A percentile compares a stretch with the other conserved stretches of the same genome.
These are phyloP conservation scores for Amblyopsis hoosieri DNA, from an alignment of 2,797 vertebrate genomes.

Conservation along the genomic window DNA sequence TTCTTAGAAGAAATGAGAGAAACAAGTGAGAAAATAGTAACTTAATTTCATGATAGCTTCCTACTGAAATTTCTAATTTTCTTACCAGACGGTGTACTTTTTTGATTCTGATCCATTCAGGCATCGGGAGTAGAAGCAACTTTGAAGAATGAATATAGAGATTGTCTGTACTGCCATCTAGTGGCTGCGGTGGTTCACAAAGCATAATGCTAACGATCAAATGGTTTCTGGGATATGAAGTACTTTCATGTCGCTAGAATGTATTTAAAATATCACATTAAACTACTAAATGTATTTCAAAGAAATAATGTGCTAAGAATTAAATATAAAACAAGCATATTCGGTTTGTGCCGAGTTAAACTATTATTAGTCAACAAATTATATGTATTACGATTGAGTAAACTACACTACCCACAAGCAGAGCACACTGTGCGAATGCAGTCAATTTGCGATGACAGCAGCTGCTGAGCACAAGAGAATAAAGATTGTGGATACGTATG, in stretches of 20 bases:
- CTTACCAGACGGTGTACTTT: no score
- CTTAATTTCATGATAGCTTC: no score
- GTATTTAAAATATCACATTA: background rate
- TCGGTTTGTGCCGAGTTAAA: background rate
- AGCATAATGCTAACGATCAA: background rate
- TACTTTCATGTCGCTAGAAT: background rate
- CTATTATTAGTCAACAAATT: accelerated
- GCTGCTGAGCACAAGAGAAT: conserved; percentile 44
- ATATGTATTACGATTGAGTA: accelerated
- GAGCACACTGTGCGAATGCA: conserved; percentile 23
- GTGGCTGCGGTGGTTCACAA: conserved; percentile 14
- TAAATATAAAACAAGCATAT: no score
- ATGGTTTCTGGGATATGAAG: conserved; percentile 60
- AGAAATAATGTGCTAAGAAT: no score
- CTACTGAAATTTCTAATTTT: no score
- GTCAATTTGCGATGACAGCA: conserved; percentile 53
- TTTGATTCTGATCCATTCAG: no score
- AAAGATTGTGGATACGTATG: conserved; percentile 26
- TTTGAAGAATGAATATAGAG: background rate
- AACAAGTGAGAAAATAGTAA: no score
- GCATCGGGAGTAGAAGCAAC: background rate
- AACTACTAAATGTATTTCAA: background rate
- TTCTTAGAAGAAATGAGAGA: no score
- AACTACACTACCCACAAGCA: conserved; percentile 75
- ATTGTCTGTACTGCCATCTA: conserved; percentile 45